Evolutionary conservation across 2,113 vertebrate genomes (phyloP), one percentile per base, ranked within the genome.

Genomic region (Bubo blakistoni): DNA sequence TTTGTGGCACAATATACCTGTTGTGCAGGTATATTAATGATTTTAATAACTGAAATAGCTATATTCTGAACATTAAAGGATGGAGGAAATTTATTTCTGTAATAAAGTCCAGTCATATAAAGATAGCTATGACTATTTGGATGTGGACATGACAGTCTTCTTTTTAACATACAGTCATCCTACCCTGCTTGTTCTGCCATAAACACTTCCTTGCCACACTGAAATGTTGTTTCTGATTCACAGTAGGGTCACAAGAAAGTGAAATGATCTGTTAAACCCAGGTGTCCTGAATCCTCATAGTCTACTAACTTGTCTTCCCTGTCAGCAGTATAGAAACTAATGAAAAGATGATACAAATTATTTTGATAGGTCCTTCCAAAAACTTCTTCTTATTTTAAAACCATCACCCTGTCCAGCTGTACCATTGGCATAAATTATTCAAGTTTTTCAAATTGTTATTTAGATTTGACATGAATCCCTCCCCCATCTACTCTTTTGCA

Each of bases 361-460:
- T 88, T 94, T 82, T 91, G 55, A 70, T 89, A 47, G 32, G 13
- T 52, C 36, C 49, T 88, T 95, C 65, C 61, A 94, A 81, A 16
- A 79, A 6, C 29, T 82, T 40, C 51, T 85, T 96, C 78, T 91
- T 72, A 40, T 83, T 94, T 87, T 74, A 67, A 78, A 91, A 21
- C 30, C 13, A 51, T 89, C 40, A 62, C 52, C 20, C 22, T 80
- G 57, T 71, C 11, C 61, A 95, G 58, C 44, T 72, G 49, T 72
- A 54, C 72, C 66, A 89, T 20, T 22, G 26, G n/a, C 67, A 63
- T 58, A 77, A 89, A 90, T 86, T 29, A 91, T 51, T 62, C 63
- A 55, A 79, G 22, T 47, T 93, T 88, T 49, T 34, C n/a, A 81
- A 81, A 65, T 86, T 83, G 62, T 66, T 14, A 2, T 82, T 74